These are phyloP conservation scores for Climacteris rufus DNA, from an alignment of 2,113 vertebrate genomes.

Conservation along the genomic window DNA sequence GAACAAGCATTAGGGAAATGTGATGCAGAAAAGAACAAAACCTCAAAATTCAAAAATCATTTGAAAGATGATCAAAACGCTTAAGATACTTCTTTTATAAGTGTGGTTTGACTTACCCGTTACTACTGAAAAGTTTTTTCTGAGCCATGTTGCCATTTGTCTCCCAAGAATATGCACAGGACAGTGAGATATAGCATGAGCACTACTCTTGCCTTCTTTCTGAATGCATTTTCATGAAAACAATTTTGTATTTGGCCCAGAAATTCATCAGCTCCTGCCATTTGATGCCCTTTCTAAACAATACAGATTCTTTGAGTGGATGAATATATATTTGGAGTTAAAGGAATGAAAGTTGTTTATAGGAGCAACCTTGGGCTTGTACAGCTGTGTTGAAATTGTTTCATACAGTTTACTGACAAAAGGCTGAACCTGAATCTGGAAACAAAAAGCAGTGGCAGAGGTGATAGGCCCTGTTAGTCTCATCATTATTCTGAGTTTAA, in stretches of 20 bases:
- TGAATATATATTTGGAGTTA: background rate
- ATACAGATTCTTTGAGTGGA: background rate
- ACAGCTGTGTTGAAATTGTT: background rate
- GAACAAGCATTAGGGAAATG: background rate
- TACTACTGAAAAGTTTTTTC: background rate
- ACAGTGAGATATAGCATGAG: background rate
- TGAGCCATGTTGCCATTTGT: background rate
- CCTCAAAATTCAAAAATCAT: no score
- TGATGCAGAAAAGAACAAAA: background rate
- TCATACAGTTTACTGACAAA: background rate
- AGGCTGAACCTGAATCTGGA: background rate
- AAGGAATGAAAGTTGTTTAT: background rate
- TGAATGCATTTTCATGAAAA: background rate
- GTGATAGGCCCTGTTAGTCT: background rate
- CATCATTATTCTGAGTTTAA: background rate
- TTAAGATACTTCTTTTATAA: background rate
- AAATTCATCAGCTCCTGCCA: background rate
- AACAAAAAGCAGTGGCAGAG: background rate
- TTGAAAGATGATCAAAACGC: background rate
- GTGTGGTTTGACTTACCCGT: background rate
- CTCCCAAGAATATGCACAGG: background rate
- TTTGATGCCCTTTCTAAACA: background rate
- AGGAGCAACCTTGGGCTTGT: background rate
- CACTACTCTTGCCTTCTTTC: background rate
- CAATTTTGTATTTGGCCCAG: background rate